phyloP scores from a whole-genome alignment of 2,888 invertebrate genomes.

The Cheilosia variabilis region DNA sequence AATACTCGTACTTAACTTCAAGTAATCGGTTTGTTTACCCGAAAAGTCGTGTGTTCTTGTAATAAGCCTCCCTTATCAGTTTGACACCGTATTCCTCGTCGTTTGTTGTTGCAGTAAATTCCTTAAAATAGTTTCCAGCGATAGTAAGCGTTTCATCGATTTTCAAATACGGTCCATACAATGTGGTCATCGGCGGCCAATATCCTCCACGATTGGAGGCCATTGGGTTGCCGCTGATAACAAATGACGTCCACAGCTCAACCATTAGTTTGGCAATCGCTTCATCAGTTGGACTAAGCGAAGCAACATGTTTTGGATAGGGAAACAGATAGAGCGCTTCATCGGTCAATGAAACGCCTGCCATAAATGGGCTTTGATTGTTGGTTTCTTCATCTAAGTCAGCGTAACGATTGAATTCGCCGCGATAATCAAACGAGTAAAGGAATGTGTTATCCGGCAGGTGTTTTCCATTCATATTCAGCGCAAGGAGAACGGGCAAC shows the following conservation, averaged over 20 bases:
- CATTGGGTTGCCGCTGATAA: constrained; percentile 81
- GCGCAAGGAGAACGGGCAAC: constrained; percentile 84
- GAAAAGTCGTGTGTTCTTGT: constrained; percentile 18
- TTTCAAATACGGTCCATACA: constrained; percentile 83
- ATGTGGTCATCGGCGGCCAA: constrained; percentile 82
- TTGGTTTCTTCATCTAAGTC: constrained; percentile 83
- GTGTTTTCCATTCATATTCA: constrained; percentile 17
- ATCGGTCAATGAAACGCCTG: constrained; percentile 86
- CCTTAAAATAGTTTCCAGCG: constrained; percentile 81
- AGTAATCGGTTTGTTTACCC: constrained; percentile 7
- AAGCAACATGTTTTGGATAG: constrained; percentile 81
- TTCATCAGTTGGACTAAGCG: constrained; percentile 82
- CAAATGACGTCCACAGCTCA: constrained; percentile 84
- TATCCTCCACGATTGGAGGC: constrained; percentile 78
- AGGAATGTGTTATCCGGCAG: constrained; percentile 83
- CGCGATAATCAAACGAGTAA: constrained; percentile 85
- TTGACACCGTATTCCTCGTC: constrained; percentile 78
- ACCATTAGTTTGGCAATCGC: constrained; percentile 84
- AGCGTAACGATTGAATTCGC: constrained; percentile 83
- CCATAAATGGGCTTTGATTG: constrained; percentile 82
- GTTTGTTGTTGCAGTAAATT: constrained; percentile 80
- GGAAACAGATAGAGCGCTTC: constrained; percentile 86
- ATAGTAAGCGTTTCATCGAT: constrained; percentile 81
- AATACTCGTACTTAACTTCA: no score
- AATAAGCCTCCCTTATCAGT: constrained; percentile 52